These are phyloP conservation scores for Hemibagrus guttatus DNA, from an alignment of 2,797 vertebrate species.

Conservation along the genomic window DNA sequence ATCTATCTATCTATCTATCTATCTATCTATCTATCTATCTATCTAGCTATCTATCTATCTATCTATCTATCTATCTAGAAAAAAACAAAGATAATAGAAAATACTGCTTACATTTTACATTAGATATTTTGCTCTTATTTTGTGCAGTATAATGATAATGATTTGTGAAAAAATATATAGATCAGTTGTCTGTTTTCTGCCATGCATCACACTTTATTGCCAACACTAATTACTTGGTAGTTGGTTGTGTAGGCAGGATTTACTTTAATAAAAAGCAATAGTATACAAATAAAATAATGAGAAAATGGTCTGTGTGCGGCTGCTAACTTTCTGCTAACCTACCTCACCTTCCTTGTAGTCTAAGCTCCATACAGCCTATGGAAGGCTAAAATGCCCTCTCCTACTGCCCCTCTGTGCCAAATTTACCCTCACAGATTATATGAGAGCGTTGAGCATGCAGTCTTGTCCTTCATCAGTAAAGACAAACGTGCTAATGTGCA, in stretches of 20 bases:
- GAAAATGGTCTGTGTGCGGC: background rate
- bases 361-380: background rate
- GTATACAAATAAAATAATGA: background rate
- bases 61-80: too few species aligned
- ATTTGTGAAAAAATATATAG: too few species aligned
- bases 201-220: background rate
- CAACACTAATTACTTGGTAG: background rate
- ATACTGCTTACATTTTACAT: too few species aligned
- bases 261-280: background rate
- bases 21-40: too few species aligned
- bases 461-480: constrained; percentile 12
- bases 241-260: background rate
- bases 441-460: background rate
- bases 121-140: too few species aligned
- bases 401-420: background rate
- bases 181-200: background rate
- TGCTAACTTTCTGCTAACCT: background rate
- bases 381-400: background rate
- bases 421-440: background rate
- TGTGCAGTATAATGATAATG: too few species aligned
- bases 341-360: background rate
- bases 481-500: constrained; percentile 11
- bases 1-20: too few species aligned
- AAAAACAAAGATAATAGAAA: too few species aligned
- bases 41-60: too few species aligned